Evolutionary conservation across 2,888 invertebrate genomes (phyloP).

Genomic region (Andricus quercusramuli): DNA sequence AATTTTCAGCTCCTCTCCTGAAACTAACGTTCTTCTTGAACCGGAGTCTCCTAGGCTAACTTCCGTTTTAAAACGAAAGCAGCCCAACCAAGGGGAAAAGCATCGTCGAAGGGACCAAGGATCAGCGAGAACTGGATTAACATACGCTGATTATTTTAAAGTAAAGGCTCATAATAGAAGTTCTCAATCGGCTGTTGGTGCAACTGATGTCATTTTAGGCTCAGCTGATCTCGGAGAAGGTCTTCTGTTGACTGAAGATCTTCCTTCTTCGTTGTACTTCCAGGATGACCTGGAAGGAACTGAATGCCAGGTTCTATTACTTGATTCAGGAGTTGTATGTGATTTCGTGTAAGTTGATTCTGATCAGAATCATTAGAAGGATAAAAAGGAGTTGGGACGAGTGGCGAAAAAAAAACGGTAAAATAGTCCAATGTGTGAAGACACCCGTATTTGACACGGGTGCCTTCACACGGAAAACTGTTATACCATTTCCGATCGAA

Average conservation of each 20-base stretch:
- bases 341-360: conserved; percentile 75
- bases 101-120: conserved; percentile 60
- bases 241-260: conserved; percentile 72
- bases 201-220: conserved; percentile 68
- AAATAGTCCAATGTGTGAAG: no score
- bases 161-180: conserved; percentile 62
- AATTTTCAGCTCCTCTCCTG: conserved; percentile 57
- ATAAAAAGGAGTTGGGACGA: no score
- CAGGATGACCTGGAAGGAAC: conserved; percentile 72
- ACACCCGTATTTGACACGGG: no score
- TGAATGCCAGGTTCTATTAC: conserved; percentile 75
- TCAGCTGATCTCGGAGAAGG: conserved; percentile 63
- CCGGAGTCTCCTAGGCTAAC: conserved; percentile 61
- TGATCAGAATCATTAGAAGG: no score
- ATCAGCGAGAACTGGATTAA: conserved; percentile 73
- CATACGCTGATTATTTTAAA: conserved; percentile 68
- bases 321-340: conserved; percentile 70
- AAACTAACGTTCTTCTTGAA: conserved; percentile 57
- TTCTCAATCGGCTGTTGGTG: conserved; percentile 54
- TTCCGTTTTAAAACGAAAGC: conserved; percentile 19
- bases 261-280: conserved; percentile 75
- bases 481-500: no score
- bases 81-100: neutral
- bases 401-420: no score
- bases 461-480: no score